Percentiles rank a stretch among this genome's conserved stretches.
These are phyloP conservation scores for Liasis olivaceus DNA, from an alignment of 2,797 vertebrate species.

Conservation along the genomic window DNA sequence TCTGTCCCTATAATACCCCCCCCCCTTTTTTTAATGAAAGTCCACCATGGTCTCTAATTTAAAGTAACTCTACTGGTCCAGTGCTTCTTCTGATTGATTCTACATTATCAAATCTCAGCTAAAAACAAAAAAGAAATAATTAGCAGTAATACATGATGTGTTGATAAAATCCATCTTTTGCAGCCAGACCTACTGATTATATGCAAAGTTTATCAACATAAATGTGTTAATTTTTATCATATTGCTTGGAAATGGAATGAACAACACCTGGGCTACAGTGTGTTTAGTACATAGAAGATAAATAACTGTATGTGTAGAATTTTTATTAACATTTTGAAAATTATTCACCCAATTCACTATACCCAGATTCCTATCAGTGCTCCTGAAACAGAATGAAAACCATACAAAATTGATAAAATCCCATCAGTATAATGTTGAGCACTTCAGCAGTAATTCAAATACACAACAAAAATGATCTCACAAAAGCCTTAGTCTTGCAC, in stretches of 20 bases:
- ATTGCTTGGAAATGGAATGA: background rate
- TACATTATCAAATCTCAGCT: background rate
- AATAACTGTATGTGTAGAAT: background rate
- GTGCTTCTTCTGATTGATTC: background rate
- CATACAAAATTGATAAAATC: background rate
- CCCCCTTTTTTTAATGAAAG: background rate
- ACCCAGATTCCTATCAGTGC: background rate
- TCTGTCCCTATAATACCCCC: background rate
- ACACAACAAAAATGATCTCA: background rate
- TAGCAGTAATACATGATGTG: background rate
- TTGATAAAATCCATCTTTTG: background rate
- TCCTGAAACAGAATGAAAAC: background rate
- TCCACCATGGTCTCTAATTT: background rate
- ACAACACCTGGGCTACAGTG: background rate
- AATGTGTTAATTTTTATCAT: background rate
- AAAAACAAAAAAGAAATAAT: background rate
- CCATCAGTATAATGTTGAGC: background rate
- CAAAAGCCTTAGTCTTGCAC: background rate
- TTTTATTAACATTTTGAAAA: background rate
- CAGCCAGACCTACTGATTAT: background rate
- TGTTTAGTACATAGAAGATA: background rate
- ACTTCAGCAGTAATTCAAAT: background rate
- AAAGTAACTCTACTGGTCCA: background rate
- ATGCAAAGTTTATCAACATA: background rate
- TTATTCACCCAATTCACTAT: background rate